Percentiles rank a stretch among this genome's conserved stretches.
These are phyloP conservation scores for Drosophila helvetica DNA, from an alignment of 2,888 invertebrate species.

Conservation along the genomic window DNA sequence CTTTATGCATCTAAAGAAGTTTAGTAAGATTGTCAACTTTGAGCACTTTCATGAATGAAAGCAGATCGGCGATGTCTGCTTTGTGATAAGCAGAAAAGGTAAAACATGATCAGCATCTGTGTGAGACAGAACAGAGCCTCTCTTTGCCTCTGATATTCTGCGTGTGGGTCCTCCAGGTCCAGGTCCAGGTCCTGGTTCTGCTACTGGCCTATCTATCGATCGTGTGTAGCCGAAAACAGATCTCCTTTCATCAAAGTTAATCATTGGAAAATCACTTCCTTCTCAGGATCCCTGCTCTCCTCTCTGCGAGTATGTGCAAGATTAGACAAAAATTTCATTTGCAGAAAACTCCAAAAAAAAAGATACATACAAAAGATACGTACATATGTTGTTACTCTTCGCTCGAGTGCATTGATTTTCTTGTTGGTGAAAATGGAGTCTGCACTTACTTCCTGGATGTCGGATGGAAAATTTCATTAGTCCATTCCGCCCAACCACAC, in stretches of 20 bases:
- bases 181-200: slow-evolving; percentile 14
- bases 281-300: slow-evolving; percentile 54
- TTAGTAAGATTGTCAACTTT: slow-evolving; percentile 75
- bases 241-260: slow-evolving; percentile 78
- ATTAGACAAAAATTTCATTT: slow-evolving; percentile 75
- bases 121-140: slow-evolving; percentile 13
- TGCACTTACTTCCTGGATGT: slow-evolving; percentile 1
- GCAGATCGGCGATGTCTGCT: slow-evolving; percentile 67
- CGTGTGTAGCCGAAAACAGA: slow-evolving; percentile 35
- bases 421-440: slow-evolving; percentile 33
- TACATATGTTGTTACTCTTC: neutral
- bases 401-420: slow-evolving; percentile 57
- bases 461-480: neutral
- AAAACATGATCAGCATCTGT: slow-evolving; percentile 19
- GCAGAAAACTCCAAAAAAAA: slow-evolving; percentile 8
- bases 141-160: slow-evolving; percentile 2
- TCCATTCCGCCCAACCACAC: slow-evolving; percentile 47
- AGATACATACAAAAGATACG: slow-evolving; percentile 6
- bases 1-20: slow-evolving; percentile 73
- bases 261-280: slow-evolving; percentile 83
- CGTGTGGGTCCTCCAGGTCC: slow-evolving; percentile 1
- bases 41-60: slow-evolving; percentile 70
- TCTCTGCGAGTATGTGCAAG: slow-evolving; percentile 37
- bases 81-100: slow-evolving; percentile 61
- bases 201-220: slow-evolving; percentile 29